Conservation (phyloP, 2,113 vertebrate species). For the Cinclus cinclus region DNA sequence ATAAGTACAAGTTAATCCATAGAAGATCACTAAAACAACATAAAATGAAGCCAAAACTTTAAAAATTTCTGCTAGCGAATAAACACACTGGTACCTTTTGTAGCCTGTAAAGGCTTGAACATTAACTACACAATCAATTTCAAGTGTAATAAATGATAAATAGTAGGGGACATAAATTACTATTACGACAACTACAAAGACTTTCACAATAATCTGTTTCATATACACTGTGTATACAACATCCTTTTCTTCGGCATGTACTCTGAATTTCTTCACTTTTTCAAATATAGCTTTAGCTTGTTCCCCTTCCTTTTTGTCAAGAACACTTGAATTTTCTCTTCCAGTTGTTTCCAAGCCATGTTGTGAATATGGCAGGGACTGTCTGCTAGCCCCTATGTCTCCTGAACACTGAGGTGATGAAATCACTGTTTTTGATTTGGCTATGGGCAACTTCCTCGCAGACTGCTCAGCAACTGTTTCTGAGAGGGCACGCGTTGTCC, state of each 20-base stretch:
- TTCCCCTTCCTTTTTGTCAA: conserved; percentile 85
- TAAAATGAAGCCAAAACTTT: conserved; percentile 83
- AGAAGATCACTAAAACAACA: conserved; percentile 77
- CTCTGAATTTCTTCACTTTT: conserved; percentile 82
- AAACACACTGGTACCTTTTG: conserved; percentile 82
- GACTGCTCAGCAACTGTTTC: conserved; percentile 83
- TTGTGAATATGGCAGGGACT: conserved; percentile 70
- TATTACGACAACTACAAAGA: conserved; percentile 78
- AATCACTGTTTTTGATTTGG: conserved; percentile 71
- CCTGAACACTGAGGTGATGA: conserved; percentile 66
- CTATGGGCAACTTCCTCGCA: conserved; percentile 62
- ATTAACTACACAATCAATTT: conserved; percentile 78
- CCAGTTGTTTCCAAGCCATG: conserved; percentile 73
- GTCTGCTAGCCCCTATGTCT: conserved; percentile 67
- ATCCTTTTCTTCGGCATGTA: conserved; percentile 83
- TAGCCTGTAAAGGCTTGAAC: conserved; percentile 83
- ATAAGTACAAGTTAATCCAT: conserved; percentile 82
- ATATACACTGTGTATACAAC: conserved; percentile 82
- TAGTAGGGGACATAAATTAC: conserved; percentile 80
- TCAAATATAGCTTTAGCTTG: conserved; percentile 89
- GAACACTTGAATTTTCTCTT: conserved; percentile 77
- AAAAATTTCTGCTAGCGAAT: conserved; percentile 82
- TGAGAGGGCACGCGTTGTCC: conserved; percentile 84
- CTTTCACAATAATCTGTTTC: conserved; percentile 85
- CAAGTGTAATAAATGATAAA: conserved; percentile 78